These are phyloP conservation scores for Elephantulus edwardii DNA, from an alignment of 2,113 vertebrate species.

Conservation along the genomic window DNA sequence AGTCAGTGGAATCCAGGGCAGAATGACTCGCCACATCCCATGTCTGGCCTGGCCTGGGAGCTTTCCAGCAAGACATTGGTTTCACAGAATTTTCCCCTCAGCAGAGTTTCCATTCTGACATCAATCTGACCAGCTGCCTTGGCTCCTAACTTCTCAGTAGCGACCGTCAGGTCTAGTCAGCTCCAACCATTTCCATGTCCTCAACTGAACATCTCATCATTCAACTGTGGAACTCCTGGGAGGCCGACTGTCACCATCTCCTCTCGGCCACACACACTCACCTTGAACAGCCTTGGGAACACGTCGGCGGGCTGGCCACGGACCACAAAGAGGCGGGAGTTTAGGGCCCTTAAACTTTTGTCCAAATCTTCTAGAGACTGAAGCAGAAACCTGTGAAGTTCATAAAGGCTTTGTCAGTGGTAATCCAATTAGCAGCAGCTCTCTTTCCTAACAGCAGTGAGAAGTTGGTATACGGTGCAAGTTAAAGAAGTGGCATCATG, in stretches of 20 bases:
- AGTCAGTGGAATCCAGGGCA: background rate
- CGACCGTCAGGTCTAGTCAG: background rate
- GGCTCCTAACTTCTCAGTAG: background rate
- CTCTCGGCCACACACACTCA: slow-evolving; percentile 68
- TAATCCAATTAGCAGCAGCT: background rate
- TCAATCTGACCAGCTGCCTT: background rate
- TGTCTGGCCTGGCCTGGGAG: slow-evolving; percentile 48
- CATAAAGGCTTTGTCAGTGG: slow-evolving; percentile 51
- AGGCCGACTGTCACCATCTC: background rate
- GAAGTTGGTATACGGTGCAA: no score
- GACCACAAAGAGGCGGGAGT: slow-evolving; percentile 95
- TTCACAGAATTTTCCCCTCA: background rate
- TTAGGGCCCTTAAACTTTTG: slow-evolving; percentile 93
- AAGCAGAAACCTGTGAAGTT: slow-evolving; percentile 90
- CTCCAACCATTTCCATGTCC: background rate
- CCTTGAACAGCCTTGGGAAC: slow-evolving; percentile 97
- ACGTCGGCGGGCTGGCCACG: slow-evolving; percentile 96
- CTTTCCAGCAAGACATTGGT: slow-evolving; percentile 30
- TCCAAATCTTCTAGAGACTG: slow-evolving; percentile 97
- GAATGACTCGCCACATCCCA: slow-evolving; percentile 26
- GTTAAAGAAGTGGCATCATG: background rate
- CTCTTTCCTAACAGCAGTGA: background rate
- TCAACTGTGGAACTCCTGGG: background rate
- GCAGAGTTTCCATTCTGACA: background rate
- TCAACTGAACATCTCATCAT: background rate